Base-by-base conservation (phyloP, 2,113 vertebrate species). In the Oophaga pumilio region DNA sequence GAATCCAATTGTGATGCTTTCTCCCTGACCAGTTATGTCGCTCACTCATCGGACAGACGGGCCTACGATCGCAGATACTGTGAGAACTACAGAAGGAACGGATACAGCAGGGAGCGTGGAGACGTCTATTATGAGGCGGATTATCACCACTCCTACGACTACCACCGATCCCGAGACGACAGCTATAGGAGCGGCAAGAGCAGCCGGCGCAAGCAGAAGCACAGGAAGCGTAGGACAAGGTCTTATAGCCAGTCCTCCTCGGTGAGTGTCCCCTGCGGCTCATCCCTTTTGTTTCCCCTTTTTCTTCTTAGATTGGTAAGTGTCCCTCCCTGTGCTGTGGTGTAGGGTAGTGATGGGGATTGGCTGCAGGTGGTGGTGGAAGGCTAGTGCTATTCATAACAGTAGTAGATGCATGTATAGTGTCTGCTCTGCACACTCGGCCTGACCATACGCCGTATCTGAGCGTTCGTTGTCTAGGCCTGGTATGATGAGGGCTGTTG, bases 181-280 rank as follows among this genome's bases (percentile, higher is more conserved):
- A 97, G 96, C 90, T 97, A 96, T 82, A 93, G 93, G 11, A 95
- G 97, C 91, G 96, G 96, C 93, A 98, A 96, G 92, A 96, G 97
- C 95, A 98, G 97, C 94, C 97, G 98, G 89, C 96, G 98, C 96
- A 98, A 98, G 95, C 97, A 97, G 95, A 95, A 98, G 93, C 95
- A 97, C 95, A 97, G 97, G 93, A 96, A 97, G 94, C 97, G 95
- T 93, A 97, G 96, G 94, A 98, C 97, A 95, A 97, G 97, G 93
- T 98, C 98, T 85, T 99, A 98, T 97, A 99, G 97, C 94, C 95
- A 93, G 90, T 99, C 98, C 8, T 97, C 98, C 93, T 99, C 98
- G 98, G 98, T 99, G 97, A 99, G 95, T 96, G 91, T 76, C 94
- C 94, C 92, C 94, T 91, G 89, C 90, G 11, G 1, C 81, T 57